phyloP scores from a whole-genome alignment of 2,888 invertebrate species.

The Drosophila lacicola region DNA sequence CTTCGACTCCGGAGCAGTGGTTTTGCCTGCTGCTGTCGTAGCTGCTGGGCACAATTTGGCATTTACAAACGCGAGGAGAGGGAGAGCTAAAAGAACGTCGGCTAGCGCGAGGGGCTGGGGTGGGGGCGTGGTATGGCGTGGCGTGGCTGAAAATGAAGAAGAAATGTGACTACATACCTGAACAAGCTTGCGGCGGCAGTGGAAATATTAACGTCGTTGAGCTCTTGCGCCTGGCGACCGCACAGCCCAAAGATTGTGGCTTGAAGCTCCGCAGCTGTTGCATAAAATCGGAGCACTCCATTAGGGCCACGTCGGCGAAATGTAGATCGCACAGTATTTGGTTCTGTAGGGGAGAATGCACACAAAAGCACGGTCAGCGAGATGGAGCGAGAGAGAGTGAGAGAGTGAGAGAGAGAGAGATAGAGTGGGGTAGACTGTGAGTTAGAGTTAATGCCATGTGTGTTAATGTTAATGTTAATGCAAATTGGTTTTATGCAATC shows the following conservation, averaged over 20 bases:
- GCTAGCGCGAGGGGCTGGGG: not conserved
- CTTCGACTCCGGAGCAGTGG: not conserved
- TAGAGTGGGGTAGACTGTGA: not conserved
- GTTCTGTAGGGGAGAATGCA: slow-evolving; percentile 86
- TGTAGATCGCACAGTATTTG: slow-evolving; percentile 98
- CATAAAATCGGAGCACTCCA: slow-evolving; percentile 99
- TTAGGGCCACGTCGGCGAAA: slow-evolving; percentile 98
- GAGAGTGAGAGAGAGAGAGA: not conserved
- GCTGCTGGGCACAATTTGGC: slow-evolving; percentile 48
- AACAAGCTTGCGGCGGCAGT: slow-evolving; percentile 96
- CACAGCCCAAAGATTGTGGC: slow-evolving; percentile 97
- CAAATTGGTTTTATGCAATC: too few species aligned
- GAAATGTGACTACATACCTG: slow-evolving; percentile 88
- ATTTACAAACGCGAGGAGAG: slow-evolving; percentile 22
- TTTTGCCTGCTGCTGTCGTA: slow-evolving; percentile 6
- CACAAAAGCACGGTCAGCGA: slow-evolving; percentile 2
- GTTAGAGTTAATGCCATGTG: slow-evolving; percentile 1
- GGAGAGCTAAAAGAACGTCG: slow-evolving; percentile 1
- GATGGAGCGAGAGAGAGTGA: not conserved
- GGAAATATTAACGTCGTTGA: slow-evolving; percentile 97
- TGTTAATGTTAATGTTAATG: slow-evolving; percentile 25
- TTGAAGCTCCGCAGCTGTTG: slow-evolving; percentile 98
- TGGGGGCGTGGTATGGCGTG: not conserved
- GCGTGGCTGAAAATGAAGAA: not conserved
- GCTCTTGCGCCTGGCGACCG: slow-evolving; percentile 96